Evolutionary conservation across 2,888 invertebrate species (phyloP).

Genomic region (Villa cingulata): DNA sequence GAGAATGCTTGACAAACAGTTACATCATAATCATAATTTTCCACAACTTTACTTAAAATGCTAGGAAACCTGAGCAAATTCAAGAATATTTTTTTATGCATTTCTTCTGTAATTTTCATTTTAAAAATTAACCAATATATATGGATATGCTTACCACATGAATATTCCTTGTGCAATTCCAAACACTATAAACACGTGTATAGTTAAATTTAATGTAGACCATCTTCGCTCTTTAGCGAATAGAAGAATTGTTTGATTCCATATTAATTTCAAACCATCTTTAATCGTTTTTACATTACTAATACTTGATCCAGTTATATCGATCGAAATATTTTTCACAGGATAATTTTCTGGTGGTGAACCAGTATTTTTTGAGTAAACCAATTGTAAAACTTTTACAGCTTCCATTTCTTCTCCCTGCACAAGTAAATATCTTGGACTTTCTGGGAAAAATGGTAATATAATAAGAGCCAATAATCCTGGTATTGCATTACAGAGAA

Average conservation of each 20-base stretch:
- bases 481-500: conserved; percentile 51
- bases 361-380: conserved; percentile 44
- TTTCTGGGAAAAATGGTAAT: conserved; percentile 53
- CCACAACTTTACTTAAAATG: conserved; percentile 26
- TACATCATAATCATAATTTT: conserved; percentile 34
- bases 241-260: conserved; percentile 29
- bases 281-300: conserved; percentile 21
- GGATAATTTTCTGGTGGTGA: conserved; percentile 37
- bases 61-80: conserved; percentile 27
- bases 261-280: conserved; percentile 26
- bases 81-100: too few species aligned
- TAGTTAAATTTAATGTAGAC: conserved; percentile 28
- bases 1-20: conserved; percentile 17
- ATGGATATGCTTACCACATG: conserved; percentile 26
- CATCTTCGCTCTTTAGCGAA: conserved; percentile 22
- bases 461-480: conserved; percentile 46
- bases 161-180: conserved; percentile 29
- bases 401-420: conserved; percentile 47
- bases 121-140: too few species aligned
- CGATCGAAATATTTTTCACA: conserved; percentile 28
- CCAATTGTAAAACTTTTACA: conserved; percentile 42
- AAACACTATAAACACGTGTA: conserved; percentile 24
- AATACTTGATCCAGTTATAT: conserved; percentile 24
- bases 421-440: conserved; percentile 60
- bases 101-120: too few species aligned